phyloP scores from a whole-genome alignment of 2,888 invertebrate genomes.

The Candidula unifasciata region DNA sequence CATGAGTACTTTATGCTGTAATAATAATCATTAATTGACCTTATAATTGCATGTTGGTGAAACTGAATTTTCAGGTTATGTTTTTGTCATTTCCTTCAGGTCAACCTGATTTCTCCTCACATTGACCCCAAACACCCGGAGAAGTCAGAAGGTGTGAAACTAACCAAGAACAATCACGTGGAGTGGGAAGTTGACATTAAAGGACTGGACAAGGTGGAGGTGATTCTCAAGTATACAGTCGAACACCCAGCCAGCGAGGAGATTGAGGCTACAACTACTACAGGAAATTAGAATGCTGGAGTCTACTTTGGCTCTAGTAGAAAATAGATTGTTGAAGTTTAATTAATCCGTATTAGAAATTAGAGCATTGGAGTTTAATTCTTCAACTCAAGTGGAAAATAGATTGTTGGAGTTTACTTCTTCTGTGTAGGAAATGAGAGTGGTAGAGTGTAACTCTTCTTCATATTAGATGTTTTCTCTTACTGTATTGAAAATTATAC shows the following conservation, averaged over 20 bases:
- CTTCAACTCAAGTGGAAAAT: too few relatives aligned
- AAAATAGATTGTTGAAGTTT: too few relatives aligned
- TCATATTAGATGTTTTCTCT: too few relatives aligned
- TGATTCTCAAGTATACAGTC: conserved; percentile 66
- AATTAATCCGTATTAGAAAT: too few relatives aligned
- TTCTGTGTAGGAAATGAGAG: too few relatives aligned
- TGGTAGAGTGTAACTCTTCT: too few relatives aligned
- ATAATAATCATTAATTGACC: too few relatives aligned
- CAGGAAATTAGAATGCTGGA: conserved; percentile 1
- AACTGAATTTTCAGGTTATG: neutral
- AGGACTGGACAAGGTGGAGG: conserved; percentile 60
- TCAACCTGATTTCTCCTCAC: conserved; percentile 64
- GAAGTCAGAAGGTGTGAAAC: conserved; percentile 59
- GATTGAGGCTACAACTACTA: conserved; percentile 55
- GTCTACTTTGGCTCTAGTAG: too few relatives aligned
- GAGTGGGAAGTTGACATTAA: conserved; percentile 70
- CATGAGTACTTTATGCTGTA: too few relatives aligned
- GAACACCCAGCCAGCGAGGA: conserved; percentile 68
- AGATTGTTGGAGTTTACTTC: too few relatives aligned
- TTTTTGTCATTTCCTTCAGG: conserved; percentile 55
- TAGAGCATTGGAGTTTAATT: too few relatives aligned
- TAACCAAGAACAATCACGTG: conserved; percentile 65
- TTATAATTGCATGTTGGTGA: neutral
- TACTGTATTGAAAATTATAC: too few relatives aligned
- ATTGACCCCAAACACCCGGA: conserved; percentile 64